Base-by-base conservation (phyloP, 1,140 invertebrate species). In the Drosophila ficusphila region DNA sequence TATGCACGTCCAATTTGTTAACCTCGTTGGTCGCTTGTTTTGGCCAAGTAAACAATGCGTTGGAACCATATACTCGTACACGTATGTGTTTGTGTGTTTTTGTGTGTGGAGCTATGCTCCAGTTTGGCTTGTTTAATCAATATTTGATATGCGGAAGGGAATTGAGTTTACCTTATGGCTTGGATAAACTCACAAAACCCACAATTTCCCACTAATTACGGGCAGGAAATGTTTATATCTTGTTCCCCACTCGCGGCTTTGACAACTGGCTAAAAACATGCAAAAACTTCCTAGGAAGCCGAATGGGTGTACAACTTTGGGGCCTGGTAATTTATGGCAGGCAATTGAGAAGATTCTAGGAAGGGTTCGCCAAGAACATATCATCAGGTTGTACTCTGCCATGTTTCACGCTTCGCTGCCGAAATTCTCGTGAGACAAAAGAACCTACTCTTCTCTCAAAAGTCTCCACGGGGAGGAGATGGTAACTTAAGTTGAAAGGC, bases 361-460 rank as follows among this genome's bases (percentile, higher is more conserved):
- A 75, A 72, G 49, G 73, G 36, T 64, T 51, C 44, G 31, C 52
- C 46, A n/a, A 46, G 60, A 46, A 56, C 56, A 76, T n/a, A n/a
- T 65, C 64, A 48, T 44, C 52, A 62, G 46, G 21, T 34, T 44
- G 25, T 25, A 38, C 25, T 38, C 23, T 67, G 25, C 36, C 77
- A 82, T 88, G 78, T 88, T 88, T 86, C 77, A 82, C 82, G 82
- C 82, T 88, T 78, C 57, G 74, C 76, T 82, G 74, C 69, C 77
- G 61, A 85, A 85, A 85, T 86, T 85, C 82, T 85, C 76, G 76
- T 78, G 74, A 65, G 78, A 60, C 76, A 49, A 25, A 61, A 76
- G 68, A 79, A 78, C 65, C 18, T 12, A n/a, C 46, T 29, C 14
- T n/a, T 27, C 36, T 33, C 52, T 33, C 25, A 44, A 42, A 39